Evolutionary conservation across 1,140 invertebrate species (phyloP).

Genomic region (Drosophila subpulchrella): DNA sequence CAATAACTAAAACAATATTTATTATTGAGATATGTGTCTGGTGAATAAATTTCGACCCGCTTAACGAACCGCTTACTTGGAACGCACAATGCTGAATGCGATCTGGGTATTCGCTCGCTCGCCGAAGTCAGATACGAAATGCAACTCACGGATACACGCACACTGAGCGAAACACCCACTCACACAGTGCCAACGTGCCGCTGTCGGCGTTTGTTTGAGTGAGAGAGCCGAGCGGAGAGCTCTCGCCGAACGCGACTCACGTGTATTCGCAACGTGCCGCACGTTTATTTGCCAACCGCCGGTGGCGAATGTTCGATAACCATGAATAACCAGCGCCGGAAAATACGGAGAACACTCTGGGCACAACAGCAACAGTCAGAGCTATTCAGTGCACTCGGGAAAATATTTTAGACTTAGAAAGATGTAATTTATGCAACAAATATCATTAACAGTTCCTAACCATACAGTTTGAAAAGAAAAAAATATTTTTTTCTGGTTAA

Average conservation of each 20-base stretch:
- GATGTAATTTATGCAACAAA: background rate
- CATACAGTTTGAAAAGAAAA: background rate
- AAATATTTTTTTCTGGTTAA: too few species aligned
- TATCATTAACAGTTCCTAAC: background rate
- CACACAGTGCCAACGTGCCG: slow-evolving; percentile 29
- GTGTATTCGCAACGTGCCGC: slow-evolving; percentile 76
- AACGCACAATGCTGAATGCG: slow-evolving; percentile 60
- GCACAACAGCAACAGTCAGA: slow-evolving; percentile 27
- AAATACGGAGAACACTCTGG: slow-evolving; percentile 26
- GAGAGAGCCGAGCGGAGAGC: slow-evolving; percentile 7
- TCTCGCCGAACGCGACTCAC: slow-evolving; percentile 53
- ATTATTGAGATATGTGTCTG: background rate
- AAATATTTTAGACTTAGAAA: background rate
- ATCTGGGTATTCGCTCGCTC: slow-evolving; percentile 32
- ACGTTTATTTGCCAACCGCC: slow-evolving; percentile 61
- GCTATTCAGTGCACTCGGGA: slow-evolving; percentile 6
- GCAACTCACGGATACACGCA: slow-evolving; percentile 28
- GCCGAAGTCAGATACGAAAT: slow-evolving; percentile 30
- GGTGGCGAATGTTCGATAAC: slow-evolving; percentile 45
- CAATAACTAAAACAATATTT: too few species aligned
- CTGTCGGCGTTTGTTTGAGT: slow-evolving; percentile 17
- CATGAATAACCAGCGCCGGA: slow-evolving; percentile 44
- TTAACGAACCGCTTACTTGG: slow-evolving; percentile 53
- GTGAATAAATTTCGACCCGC: slow-evolving; percentile 21
- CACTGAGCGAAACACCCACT: slow-evolving; percentile 25